Evolutionary conservation across 2,888 invertebrate genomes (phyloP), one percentile per base, ranked within the genome.

Genomic region (Melinopterus prodromus): DNA sequence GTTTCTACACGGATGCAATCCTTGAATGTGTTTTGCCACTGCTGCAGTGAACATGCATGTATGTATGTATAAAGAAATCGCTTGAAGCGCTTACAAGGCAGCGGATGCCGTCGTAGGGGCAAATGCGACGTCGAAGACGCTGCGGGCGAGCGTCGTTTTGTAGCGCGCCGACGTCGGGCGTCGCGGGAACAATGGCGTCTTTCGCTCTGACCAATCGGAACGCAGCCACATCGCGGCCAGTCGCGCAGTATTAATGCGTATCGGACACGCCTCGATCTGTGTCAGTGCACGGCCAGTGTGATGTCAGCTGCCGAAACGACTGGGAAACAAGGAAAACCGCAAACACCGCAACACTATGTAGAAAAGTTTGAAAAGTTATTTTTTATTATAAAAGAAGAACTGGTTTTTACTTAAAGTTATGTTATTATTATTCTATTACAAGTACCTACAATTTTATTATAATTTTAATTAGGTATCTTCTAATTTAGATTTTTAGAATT

Each of bases 131-230:
- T 83, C 91, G 91, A 91, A 91, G 91, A 88, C 92, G 92, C 88
- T 91, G 92, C 91, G 91, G 92, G 91, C 92, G 91, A 91, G 91
- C 92, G 90, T 91, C 92, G 90, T 87, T 86, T 87, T 82, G 81
- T 82, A 83, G 84, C 87, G 89, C 89, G 88, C 88, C 88, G 88
- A 82, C 88, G 88, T 88, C 85, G 83, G 87, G 83, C 82, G 82
- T 88, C 81, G 90, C 89, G 90, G 90, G 92, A 88, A 89, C 89
- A 89, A 89, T 89, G 89, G 89, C 89, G 89, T 86, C 89, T 84
- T 82, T 26, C 81, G 81, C 83, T 80, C 83, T 84, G 84, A 82
- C 89, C 89, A 89, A 89, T 89, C 86, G 84, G 36, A 82, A 84
- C 82, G 80, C 77, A 80, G 82, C 82, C 83, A 84, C 85, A 85